These are phyloP conservation scores for Sparus aurata DNA, from an alignment of 2,797 vertebrate genomes.

Conservation along the genomic window DNA sequence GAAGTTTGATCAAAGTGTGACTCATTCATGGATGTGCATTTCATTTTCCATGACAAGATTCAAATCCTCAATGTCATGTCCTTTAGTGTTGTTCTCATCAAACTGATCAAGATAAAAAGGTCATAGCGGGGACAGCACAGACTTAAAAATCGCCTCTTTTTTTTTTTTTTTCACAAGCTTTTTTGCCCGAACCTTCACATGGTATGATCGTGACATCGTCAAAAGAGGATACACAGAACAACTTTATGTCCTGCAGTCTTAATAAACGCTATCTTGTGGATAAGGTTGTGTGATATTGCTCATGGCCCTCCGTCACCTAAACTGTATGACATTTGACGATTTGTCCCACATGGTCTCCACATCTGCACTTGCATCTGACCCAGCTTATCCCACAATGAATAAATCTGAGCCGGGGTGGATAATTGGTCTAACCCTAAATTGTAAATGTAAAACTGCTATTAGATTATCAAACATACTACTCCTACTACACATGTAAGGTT, in stretches of 20 bases:
- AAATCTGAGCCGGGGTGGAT: not conserved
- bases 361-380: not conserved
- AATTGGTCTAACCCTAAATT: no score
- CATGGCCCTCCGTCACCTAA: not conserved
- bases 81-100: not conserved
- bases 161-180: not conserved
- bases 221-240: not conserved
- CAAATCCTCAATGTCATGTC: not conserved
- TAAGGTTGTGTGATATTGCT: not conserved
- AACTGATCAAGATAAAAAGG: conserved; percentile 8
- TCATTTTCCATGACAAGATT: not conserved
- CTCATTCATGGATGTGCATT: not conserved
- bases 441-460: not conserved
- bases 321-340: not conserved
- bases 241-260: not conserved
- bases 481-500: not conserved
- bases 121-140: not conserved
- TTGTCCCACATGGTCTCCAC: not conserved
- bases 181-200: not conserved
- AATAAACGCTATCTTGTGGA: not conserved
- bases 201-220: not conserved
- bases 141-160: not conserved
- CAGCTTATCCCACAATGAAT: not conserved
- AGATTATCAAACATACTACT: not conserved
- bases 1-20: not conserved